Evolutionary conservation across 2,797 vertebrate genomes (phyloP).

Genomic region (Enteromius radiatus): DNA sequence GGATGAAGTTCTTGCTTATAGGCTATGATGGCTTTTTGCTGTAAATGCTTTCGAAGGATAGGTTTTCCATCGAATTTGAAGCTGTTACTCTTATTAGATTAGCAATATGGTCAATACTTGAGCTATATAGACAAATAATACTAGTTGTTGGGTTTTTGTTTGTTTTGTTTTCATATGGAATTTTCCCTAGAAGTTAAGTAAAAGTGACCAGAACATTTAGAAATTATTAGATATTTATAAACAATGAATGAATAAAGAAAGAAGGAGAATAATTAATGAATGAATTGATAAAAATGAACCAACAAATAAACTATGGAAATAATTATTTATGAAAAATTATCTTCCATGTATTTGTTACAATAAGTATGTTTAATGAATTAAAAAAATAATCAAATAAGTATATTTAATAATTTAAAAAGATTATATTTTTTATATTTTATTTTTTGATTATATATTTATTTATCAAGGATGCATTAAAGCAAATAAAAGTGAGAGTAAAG

Average conservation of each 20-base stretch:
- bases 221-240: not conserved
- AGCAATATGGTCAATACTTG: not conserved
- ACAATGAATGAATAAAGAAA: not conserved
- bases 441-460: not conserved
- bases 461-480: not conserved
- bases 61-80: not conserved
- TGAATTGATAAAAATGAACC: not conserved
- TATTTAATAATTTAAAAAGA: too few species aligned
- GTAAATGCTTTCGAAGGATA: not conserved
- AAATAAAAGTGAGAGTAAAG: not conserved
- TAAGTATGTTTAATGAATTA: too few species aligned
- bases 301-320: not conserved
- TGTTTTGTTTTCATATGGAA: not conserved
- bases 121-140: not conserved
- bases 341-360: too few species aligned
- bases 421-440: too few species aligned
- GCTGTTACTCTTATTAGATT: slow-evolving; percentile 2
- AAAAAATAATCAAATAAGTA: too few species aligned
- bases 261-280: not conserved
- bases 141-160: not conserved
- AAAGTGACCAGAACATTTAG: not conserved
- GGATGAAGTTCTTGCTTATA: not conserved
- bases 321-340: too few species aligned
- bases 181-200: not conserved
- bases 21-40: not conserved